Evolutionary conservation across 1,140 invertebrate species (phyloP), one percentile per base, ranked within the genome.

Genomic region (Pseudomyrmex dendroicus): DNA sequence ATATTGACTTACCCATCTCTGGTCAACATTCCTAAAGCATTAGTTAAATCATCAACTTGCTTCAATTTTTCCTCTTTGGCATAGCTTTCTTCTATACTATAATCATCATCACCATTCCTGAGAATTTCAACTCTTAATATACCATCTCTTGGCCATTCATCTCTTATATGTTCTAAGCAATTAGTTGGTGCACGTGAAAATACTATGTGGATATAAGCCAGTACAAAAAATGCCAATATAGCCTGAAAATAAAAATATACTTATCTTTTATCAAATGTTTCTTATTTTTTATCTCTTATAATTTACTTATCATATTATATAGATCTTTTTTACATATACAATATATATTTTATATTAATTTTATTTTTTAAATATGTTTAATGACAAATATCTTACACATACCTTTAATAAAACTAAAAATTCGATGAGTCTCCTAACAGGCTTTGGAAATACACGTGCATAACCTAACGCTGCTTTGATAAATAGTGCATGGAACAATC

Each of bases 81-180:
- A 93, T 98, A 98, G 89, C 97, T 97, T 90, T 98, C 96, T 92
- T 97, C 96, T 90, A 98, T 95, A 87, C 96, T 96, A 88, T 97
- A 97, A 91, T 96, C 96, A 68, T 96, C 95, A 15, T 92, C 93
- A 22, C 94, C 95, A 93, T 98, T 97, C 85, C 96, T 95, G 64
- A 99, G 95, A 89, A 99, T 99, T 95, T 99, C 99, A n/a, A 99
- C 98, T 89, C 95, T 89, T 2, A 99, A 95, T 86, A 99, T 98
- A 13, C 99, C 99, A 94, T 99, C 98, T 78, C 98, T 95, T 1
- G 99, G 99, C 99, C 99, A 99, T 20, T 96, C 96, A 86, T 98
- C 95, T 92, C 98, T 96, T 44, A 99, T 96, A 93, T 98, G 96
- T 91, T 98, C 96, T 84, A 99, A 95, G 95, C 99, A 99, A 89